These are phyloP conservation scores for Xyrichtys novacula DNA, from an alignment of 2,797 vertebrate genomes.

Conservation along the genomic window DNA sequence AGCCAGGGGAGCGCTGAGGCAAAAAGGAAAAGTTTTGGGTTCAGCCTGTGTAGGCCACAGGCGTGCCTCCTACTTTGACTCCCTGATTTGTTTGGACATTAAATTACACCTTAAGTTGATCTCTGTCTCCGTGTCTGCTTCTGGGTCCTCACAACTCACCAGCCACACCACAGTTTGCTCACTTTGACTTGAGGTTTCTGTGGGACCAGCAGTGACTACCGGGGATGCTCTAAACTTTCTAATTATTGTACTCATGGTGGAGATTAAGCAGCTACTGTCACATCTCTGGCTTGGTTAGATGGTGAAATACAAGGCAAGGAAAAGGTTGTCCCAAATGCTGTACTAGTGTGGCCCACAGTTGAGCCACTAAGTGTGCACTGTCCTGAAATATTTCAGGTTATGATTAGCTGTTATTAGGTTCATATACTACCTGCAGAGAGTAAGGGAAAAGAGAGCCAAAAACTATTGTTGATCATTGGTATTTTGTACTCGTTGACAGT, in stretches of 20 bases:
- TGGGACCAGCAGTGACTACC: conserved; percentile 36
- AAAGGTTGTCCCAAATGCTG: neutral
- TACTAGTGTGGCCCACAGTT: conserved; percentile 5
- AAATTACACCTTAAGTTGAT: too few relatives aligned
- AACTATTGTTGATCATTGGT: too few relatives aligned
- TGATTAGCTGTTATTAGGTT: neutral
- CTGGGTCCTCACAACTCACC: too few relatives aligned
- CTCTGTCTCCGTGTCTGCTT: too few relatives aligned
- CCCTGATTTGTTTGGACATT: too few relatives aligned
- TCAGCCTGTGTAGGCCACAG: conserved; percentile 62
- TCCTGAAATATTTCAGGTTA: conserved; percentile 8
- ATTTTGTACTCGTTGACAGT: too few relatives aligned
- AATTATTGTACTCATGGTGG: conserved; percentile 41
- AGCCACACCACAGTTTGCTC: too few relatives aligned
- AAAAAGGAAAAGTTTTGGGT: conserved; percentile 70
- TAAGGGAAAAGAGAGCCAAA: too few relatives aligned
- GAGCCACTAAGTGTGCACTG: neutral
- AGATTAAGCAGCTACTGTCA: conserved; percentile 43
- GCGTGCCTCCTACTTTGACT: conserved; percentile 63
- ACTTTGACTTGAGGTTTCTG: conserved; percentile 67
- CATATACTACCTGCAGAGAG: too few relatives aligned
- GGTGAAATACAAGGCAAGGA: conserved; percentile 25
- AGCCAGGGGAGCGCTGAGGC: conserved; percentile 64
- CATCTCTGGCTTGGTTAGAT: conserved; percentile 34
- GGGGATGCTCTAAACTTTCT: conserved; percentile 38